These are phyloP conservation scores for Plumapathes pennacea DNA, from an alignment of 92 coral and sea anemone genomes.

Conservation along the genomic window DNA sequence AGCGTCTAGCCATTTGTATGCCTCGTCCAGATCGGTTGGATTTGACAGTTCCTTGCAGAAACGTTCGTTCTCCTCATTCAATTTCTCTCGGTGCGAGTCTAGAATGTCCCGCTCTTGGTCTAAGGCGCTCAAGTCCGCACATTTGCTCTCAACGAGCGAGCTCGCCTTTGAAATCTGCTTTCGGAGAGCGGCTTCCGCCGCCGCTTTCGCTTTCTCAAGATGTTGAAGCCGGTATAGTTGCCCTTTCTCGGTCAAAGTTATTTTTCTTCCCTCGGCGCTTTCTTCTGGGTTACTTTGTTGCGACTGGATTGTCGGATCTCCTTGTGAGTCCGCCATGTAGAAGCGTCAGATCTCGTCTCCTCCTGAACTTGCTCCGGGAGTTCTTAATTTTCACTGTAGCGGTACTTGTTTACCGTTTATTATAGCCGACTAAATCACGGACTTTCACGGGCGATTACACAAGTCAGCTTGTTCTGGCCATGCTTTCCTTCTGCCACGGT, in stretches of 20 bases:
- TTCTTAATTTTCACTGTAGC: no score
- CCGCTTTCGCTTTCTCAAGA: slow-evolving; percentile 20
- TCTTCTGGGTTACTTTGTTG: no score
- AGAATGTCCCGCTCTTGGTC: slow-evolving; percentile 38
- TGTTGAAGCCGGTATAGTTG: slow-evolving; percentile 23
- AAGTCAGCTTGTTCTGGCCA: no score
- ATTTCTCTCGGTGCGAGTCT: slow-evolving; percentile 29
- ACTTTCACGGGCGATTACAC: no score
- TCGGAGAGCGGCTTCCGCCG: slow-evolving; percentile 48
- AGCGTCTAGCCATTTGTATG: slow-evolving; percentile 34
- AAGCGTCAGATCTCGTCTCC: no score
- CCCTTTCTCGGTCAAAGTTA: slow-evolving; percentile 34
- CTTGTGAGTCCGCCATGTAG: no score
- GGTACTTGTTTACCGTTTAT: no score
- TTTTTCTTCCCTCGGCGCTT: slow-evolving; percentile 1
- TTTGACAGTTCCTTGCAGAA: slow-evolving; percentile 15
- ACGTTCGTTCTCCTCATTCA: slow-evolving; percentile 33
- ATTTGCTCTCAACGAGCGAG: slow-evolving; percentile 5
- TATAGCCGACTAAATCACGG: no score
- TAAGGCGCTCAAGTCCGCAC: slow-evolving; percentile 7
- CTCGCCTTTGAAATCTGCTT: slow-evolving; percentile 41
- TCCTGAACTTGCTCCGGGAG: no score
- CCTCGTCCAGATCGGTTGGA: slow-evolving; percentile 15
- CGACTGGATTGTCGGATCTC: no score
- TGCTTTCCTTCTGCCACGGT: no score